Evolutionary conservation across 1,140 invertebrate species (phyloP).

Genomic region (Aricia agestis): DNA sequence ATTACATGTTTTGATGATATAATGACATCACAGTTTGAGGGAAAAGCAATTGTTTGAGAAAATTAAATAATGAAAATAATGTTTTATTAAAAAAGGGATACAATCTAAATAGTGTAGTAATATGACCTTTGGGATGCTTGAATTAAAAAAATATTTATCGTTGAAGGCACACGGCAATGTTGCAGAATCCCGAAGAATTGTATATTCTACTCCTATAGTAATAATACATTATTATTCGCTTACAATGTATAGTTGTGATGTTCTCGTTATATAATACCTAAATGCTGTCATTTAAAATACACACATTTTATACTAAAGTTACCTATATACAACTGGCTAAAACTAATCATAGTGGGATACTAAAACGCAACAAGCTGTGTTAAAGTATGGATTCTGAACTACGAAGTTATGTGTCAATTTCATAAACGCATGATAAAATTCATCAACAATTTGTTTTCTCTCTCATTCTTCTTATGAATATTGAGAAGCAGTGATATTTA

Average conservation of each 20-base stretch:
- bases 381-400: neutral
- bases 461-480: too few relatives aligned
- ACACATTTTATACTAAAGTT: conserved; percentile 7
- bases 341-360: neutral
- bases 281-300: conserved; percentile 10
- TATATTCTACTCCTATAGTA: conserved; percentile 2
- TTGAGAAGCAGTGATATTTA: too few relatives aligned
- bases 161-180: neutral
- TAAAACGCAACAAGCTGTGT: conserved; percentile 2
- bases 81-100: neutral
- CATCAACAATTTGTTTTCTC: too few relatives aligned
- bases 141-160: neutral
- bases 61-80: neutral
- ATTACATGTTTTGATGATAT: neutral
- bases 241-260: conserved; percentile 11
- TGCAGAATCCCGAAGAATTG: neutral
- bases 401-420: neutral
- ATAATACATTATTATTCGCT: neutral
- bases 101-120: neutral
- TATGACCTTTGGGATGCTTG: neutral
- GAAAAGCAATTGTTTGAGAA: neutral
- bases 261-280: neutral
- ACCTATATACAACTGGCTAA: conserved; percentile 3
- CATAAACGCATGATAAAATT: too few relatives aligned
- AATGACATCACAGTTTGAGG: neutral